These are phyloP conservation scores for Taeniopygia guttata DNA, from an alignment of 2,797 vertebrate genomes.

Conservation along the genomic window DNA sequence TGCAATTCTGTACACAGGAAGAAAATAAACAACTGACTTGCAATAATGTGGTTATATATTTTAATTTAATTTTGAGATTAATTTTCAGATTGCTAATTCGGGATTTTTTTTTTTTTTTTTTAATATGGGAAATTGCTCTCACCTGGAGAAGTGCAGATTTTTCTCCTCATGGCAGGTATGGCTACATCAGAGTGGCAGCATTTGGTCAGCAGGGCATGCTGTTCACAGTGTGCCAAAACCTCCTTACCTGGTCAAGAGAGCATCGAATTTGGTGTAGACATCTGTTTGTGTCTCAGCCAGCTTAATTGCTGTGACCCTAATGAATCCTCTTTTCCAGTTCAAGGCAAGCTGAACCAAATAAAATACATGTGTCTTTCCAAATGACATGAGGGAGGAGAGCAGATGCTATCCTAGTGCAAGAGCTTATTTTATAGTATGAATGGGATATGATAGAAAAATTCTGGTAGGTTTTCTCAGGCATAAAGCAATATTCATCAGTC, in stretches of 20 bases:
- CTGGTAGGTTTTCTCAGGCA: background rate
- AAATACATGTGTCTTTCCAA: background rate
- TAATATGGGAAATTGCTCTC: background rate
- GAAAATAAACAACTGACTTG: background rate
- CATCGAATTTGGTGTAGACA: background rate
- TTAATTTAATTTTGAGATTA: background rate
- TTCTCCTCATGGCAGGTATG: background rate
- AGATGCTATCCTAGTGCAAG: background rate
- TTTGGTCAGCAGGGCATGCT: background rate
- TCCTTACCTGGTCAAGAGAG: background rate
- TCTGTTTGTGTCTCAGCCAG: background rate
- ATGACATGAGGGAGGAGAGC: background rate
- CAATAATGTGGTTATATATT: background rate
- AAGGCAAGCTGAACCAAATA: background rate
- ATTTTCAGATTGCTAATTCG: background rate
- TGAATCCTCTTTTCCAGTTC: background rate
- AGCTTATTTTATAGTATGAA: background rate
- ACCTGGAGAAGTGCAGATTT: background rate
- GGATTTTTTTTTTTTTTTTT: background rate
- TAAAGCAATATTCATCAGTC: background rate
- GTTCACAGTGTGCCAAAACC: background rate
- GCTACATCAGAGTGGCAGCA: background rate
- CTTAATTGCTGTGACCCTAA: background rate
- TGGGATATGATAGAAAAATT: background rate
- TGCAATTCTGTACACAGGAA: constrained; percentile 9